Conservation (phyloP, 2,888 invertebrate genomes). For the Synergus japonicus region DNA sequence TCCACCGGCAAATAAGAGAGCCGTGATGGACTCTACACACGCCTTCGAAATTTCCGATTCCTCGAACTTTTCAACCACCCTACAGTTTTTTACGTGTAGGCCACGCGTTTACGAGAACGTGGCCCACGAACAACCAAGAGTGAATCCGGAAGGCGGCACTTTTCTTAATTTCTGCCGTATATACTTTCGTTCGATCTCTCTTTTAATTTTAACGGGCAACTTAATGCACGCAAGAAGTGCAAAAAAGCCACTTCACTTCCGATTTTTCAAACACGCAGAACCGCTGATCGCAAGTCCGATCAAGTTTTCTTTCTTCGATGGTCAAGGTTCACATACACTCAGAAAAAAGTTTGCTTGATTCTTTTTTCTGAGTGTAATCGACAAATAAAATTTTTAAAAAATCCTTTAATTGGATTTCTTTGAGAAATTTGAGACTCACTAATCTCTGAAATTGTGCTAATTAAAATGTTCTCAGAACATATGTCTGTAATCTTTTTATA, state of each 20-base stretch:
- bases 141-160: conserved; percentile 22
- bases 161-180: conserved; percentile 1
- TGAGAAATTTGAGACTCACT: no score
- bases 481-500: no score
- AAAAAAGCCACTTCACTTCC: neutral
- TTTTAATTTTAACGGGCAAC: neutral
- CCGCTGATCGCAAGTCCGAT: neutral
- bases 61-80: conserved; percentile 67
- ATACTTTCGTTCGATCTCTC: neutral
- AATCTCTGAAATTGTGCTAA: no score
- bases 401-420: no score
- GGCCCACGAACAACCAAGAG: neutral
- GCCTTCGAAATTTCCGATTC: conserved; percentile 73
- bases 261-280: neutral
- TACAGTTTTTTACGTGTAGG: conserved; percentile 52
- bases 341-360: no score
- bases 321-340: neutral
- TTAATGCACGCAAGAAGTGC: neutral
- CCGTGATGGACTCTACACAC: conserved; percentile 73
- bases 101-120: neutral
- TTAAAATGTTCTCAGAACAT: no score
- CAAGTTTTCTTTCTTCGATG: neutral
- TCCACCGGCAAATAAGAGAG: conserved; percentile 74
- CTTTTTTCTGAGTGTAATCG: neutral
- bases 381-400: neutral